Conservation (phyloP, 2,113 vertebrate species). For the Aleadryas rufinucha region DNA sequence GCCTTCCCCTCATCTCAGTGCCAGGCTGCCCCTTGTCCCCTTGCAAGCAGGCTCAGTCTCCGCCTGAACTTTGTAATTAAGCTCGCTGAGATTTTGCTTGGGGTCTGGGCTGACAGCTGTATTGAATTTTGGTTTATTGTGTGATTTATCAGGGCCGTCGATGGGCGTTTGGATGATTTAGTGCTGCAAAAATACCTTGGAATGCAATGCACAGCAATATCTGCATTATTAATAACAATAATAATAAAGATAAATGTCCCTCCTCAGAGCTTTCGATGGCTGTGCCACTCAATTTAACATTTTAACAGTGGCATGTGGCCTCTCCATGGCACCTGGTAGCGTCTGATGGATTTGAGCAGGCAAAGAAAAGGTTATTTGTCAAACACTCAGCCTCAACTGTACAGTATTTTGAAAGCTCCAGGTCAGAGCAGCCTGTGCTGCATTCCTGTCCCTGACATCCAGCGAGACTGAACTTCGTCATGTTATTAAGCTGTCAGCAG, state of each 20-base stretch:
- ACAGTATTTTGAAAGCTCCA: slow-evolving; percentile 69
- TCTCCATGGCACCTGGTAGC: slow-evolving; percentile 72
- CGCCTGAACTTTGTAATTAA: slow-evolving; percentile 56
- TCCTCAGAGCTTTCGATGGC: slow-evolving; percentile 74
- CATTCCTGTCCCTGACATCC: slow-evolving; percentile 80
- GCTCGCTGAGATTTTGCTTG: slow-evolving; percentile 18
- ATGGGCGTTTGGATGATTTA: slow-evolving; percentile 74
- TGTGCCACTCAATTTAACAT: slow-evolving; percentile 83
- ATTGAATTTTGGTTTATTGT: slow-evolving; percentile 71
- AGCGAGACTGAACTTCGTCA: slow-evolving; percentile 81
- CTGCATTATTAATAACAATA: slow-evolving; percentile 77
- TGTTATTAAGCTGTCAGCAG: slow-evolving; percentile 86
- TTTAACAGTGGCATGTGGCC: slow-evolving; percentile 80
- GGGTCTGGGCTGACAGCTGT: slow-evolving; percentile 72
- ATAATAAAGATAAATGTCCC: slow-evolving; percentile 82
- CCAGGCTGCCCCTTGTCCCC: not conserved
- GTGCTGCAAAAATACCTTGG: slow-evolving; percentile 69
- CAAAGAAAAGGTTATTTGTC: slow-evolving; percentile 83
- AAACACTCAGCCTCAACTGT: slow-evolving; percentile 54
- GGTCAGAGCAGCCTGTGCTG: slow-evolving; percentile 70
- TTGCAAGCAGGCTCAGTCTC: not conserved
- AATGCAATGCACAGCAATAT: slow-evolving; percentile 75
- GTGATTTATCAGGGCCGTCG: slow-evolving; percentile 73
- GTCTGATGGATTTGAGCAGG: slow-evolving; percentile 74
- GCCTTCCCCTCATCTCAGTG: not conserved